phyloP scores from a whole-genome alignment of 2,888 invertebrate genomes.

The Enoplolaimus lenunculus region DNA sequence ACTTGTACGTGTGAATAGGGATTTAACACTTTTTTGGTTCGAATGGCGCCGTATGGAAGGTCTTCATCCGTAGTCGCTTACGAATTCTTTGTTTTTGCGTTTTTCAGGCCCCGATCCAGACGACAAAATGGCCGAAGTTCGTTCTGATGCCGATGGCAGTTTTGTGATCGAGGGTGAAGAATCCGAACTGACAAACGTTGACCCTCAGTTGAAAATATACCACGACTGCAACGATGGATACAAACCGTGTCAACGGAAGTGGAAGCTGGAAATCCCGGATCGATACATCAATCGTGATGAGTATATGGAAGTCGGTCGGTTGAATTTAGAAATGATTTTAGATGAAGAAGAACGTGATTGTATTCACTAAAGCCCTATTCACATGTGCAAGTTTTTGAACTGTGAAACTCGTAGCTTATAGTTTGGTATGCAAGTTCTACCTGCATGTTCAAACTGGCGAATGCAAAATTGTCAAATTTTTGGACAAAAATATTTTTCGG shows the following conservation, averaged over 20 bases:
- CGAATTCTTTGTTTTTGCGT: no score
- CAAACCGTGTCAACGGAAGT: slow-evolving; percentile 15
- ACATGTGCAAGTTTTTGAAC: no score
- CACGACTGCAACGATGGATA: slow-evolving; percentile 8
- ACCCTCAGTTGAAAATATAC: slow-evolving; percentile 10
- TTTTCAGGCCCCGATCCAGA: slow-evolving; percentile 15
- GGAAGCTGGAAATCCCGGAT: background rate
- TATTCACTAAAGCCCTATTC: no score
- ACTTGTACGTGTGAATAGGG: no score
- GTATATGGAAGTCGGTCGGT: background rate
- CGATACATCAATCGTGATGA: background rate
- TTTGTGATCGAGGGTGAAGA: background rate
- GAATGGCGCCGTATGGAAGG: no score
- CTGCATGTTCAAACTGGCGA: no score
- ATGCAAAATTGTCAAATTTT: no score
- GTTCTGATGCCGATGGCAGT: background rate
- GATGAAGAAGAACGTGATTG: slow-evolving; percentile 6
- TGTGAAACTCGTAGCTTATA: no score
- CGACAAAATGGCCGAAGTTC: slow-evolving; percentile 12
- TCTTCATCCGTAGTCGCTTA: no score
- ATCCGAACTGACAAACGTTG: background rate
- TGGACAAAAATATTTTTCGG: no score
- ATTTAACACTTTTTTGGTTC: no score
- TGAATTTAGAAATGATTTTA: slow-evolving; percentile 8
- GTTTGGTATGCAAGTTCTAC: no score